Base-by-base conservation (phyloP, 1,140 invertebrate genomes). In the Eriocheir sinensis region DNA sequence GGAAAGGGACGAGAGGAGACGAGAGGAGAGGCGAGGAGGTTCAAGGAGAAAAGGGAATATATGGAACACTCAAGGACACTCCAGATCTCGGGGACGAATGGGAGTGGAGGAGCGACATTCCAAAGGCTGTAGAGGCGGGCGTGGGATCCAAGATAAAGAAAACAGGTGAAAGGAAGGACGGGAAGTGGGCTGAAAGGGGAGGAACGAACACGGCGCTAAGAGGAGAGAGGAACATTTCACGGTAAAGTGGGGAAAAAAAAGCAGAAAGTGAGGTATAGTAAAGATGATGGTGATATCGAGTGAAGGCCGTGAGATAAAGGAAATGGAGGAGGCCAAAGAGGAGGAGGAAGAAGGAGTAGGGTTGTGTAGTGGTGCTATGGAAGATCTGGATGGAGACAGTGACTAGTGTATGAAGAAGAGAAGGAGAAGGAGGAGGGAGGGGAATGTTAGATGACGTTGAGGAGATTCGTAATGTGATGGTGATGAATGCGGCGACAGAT, bases 381-480 rank as follows among this genome's bases (percentile, higher is more conserved):
- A 60, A 60, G 53, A 21, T 3, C 60, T 21, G 27, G 60, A 72
- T 72, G 60, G 17, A 72, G 60, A 72, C n/a, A 72, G 17, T 72
- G 27, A n/a, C 27, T 72, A 72, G 27, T 72, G 60, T n/a, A n/a
- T n/a, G n/a, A n/a, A n/a, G 60, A 72, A n/a, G 60, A 72, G 27
- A 72, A n/a, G 21, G 53, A 32, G 53, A 30, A n/a, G 48, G 38
- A n/a, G n/a, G 30, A 32, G 30, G 41, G 4, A 40, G 30, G 9
- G 41, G 30, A 86, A 44, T 40, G 85, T 40, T 15, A 86, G 85
- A 36, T 86, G 30, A 36, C 21, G 41, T n/a, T 40, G 85, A n/a
- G 41, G 36, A 86, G 85, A 86, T 72, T 21, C 60, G 60, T 40
- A 86, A 44, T 40, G 85, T 38, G 32, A 86, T 86, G 41, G 85